These are phyloP conservation scores for Macrobrachium rosenbergii DNA, from an alignment of 1,140 invertebrate genomes.

Conservation along the genomic window DNA sequence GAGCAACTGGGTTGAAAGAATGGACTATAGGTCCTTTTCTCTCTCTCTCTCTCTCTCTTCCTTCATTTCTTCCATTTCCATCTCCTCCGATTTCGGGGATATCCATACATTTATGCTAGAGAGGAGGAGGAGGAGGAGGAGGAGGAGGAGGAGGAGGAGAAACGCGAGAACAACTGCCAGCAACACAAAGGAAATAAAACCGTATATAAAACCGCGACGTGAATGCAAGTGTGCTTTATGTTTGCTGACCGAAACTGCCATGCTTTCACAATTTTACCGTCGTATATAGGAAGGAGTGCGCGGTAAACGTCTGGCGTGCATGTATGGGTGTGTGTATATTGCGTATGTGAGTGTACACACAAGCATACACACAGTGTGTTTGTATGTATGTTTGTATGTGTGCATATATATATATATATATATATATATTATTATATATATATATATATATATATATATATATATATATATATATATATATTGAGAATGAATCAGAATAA, in stretches of 20 bases:
- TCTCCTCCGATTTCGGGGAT: background rate
- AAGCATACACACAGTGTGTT: background rate
- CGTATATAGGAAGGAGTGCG: background rate
- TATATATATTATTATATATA: conserved; percentile 38
- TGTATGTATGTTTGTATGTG: conserved; percentile 3
- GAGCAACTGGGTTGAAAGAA: too few relatives aligned
- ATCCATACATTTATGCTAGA: background rate
- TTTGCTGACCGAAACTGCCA: too few relatives aligned
- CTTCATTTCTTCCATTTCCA: background rate
- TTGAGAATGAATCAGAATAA: too few relatives aligned
- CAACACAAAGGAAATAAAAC: too few relatives aligned
- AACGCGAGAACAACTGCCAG: background rate
- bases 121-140: background rate
- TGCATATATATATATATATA: conserved; percentile 8
- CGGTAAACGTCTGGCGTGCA: background rate
- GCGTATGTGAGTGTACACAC: background rate
- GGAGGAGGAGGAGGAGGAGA: background rate
- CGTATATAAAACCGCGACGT: too few relatives aligned
- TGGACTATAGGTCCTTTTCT: background rate
- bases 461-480: conserved; percentile 12
- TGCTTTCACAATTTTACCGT: too few relatives aligned
- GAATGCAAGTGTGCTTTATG: too few relatives aligned
- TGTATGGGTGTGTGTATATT: background rate
- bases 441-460: conserved; percentile 32
- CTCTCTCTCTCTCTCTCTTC: conserved; percentile 23